Percentiles rank a stretch among this genome's conserved stretches.
phyloP scores from a whole-genome alignment of 37 sponge, comb jelly and placozoan genomes.

The Chondrilla cf. caribensis region DNA sequence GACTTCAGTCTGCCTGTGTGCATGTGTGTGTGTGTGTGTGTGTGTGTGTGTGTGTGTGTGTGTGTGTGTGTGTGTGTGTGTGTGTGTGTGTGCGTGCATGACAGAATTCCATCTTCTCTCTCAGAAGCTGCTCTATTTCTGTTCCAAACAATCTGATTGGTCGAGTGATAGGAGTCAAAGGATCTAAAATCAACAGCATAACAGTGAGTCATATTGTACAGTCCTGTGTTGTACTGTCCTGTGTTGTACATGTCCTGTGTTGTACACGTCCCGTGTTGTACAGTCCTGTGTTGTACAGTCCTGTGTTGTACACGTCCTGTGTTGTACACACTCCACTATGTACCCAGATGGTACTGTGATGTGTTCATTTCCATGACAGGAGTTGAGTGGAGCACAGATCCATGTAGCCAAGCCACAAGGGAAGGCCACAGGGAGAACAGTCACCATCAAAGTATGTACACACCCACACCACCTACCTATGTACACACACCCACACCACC shows the following conservation, averaged over 20 bases:
- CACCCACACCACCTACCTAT: neutral
- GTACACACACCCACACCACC: neutral
- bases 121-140: constrained; percentile 31
- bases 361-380: constrained; percentile 23
- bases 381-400: constrained; percentile 82
- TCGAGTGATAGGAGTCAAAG: constrained; percentile 83
- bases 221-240: neutral
- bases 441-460: constrained; percentile 69
- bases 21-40: constrained; percentile 9
- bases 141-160: constrained; percentile 83
- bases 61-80: neutral
- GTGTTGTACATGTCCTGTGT: constrained; percentile 19
- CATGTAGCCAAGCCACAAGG: constrained; percentile 72
- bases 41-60: constrained; percentile 2
- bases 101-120: neutral
- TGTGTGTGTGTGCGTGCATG: constrained; percentile 9
- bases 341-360: neutral
- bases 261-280: neutral
- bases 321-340: neutral
- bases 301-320: neutral
- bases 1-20: neutral
- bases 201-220: constrained; percentile 40
- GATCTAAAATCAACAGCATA: constrained; percentile 83
- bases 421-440: constrained; percentile 70
- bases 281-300: neutral